These are phyloP conservation scores for Melanargia galathea DNA, from an alignment of 2,888 invertebrate species.

Conservation along the genomic window DNA sequence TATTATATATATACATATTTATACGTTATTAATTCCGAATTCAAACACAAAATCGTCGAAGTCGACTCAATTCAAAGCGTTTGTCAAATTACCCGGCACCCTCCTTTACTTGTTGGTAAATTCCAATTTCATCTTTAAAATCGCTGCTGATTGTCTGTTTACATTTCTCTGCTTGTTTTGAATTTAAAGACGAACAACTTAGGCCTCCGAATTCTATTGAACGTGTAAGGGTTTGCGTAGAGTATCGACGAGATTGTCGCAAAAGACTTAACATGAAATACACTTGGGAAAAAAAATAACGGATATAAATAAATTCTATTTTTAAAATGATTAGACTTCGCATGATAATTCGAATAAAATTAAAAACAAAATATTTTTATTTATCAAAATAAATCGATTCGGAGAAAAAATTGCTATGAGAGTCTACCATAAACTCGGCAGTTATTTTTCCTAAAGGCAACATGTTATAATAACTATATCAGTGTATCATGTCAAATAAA, in stretches of 20 bases:
- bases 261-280: neutral
- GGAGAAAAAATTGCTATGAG: too few relatives aligned
- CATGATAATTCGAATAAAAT: too few relatives aligned
- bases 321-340: too few relatives aligned
- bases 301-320: too few relatives aligned
- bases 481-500: too few relatives aligned
- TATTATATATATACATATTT: conserved; percentile 35
- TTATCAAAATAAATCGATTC: too few relatives aligned
- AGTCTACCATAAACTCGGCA: too few relatives aligned
- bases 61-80: conserved; percentile 55
- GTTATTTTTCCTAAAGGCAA: too few relatives aligned
- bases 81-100: conserved; percentile 63
- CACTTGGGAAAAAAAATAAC: too few relatives aligned
- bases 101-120: conserved; percentile 49
- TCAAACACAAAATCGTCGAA: conserved; percentile 51
- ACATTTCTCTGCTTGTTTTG: conserved; percentile 75
- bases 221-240: conserved; percentile 17
- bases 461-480: too few relatives aligned
- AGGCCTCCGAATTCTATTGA: conserved; percentile 47
- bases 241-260: conserved; percentile 16
- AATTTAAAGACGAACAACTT: conserved; percentile 63
- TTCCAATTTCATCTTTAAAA: conserved; percentile 75
- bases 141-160: conserved; percentile 79
- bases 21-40: conserved; percentile 47
- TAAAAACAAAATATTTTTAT: too few relatives aligned